Conservation (phyloP, 2,797 vertebrate genomes). For the Micromesistius poutassou region DNA sequence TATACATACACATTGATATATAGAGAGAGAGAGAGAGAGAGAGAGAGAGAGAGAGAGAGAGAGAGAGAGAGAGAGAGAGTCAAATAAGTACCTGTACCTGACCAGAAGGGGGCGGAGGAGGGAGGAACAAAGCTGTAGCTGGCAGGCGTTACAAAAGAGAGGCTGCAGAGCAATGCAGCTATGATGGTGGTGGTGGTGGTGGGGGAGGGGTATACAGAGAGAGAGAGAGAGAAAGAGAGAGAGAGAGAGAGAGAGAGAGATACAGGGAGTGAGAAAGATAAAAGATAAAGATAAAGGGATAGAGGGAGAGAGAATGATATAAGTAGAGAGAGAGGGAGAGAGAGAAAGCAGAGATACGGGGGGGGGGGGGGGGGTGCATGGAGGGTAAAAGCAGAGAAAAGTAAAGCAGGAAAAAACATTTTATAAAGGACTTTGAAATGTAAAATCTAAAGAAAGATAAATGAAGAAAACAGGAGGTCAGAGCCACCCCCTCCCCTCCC, state of each 20-base stretch:
- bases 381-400: slow-evolving; percentile 70
- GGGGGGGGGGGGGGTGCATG: slow-evolving; percentile 55
- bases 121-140: slow-evolving; percentile 98
- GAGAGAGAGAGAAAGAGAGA: slow-evolving; percentile 73
- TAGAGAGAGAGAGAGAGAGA: slow-evolving; percentile 12
- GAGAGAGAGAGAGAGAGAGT: slow-evolving; percentile 29
- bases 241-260: slow-evolving; percentile 63
- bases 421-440: slow-evolving; percentile 41
- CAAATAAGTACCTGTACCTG: slow-evolving; percentile 87
- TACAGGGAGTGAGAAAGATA: slow-evolving; percentile 16
- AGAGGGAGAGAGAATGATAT: slow-evolving; percentile 70
- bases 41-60: slow-evolving; percentile 53
- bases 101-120: slow-evolving; percentile 98
- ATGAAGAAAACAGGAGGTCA: background rate
- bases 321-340: slow-evolving; percentile 69
- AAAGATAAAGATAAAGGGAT: slow-evolving; percentile 70
- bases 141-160: slow-evolving; percentile 94
- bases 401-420: slow-evolving; percentile 74
- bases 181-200: slow-evolving; percentile 67
- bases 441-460: background rate
- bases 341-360: slow-evolving; percentile 58
- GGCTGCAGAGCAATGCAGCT: slow-evolving; percentile 94
- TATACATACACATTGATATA: too few relatives aligned
- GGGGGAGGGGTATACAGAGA: slow-evolving; percentile 25
- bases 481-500: background rate